Evolutionary conservation across 2,888 invertebrate species (phyloP).

Genomic region (Cryptocephalus moraei): DNA sequence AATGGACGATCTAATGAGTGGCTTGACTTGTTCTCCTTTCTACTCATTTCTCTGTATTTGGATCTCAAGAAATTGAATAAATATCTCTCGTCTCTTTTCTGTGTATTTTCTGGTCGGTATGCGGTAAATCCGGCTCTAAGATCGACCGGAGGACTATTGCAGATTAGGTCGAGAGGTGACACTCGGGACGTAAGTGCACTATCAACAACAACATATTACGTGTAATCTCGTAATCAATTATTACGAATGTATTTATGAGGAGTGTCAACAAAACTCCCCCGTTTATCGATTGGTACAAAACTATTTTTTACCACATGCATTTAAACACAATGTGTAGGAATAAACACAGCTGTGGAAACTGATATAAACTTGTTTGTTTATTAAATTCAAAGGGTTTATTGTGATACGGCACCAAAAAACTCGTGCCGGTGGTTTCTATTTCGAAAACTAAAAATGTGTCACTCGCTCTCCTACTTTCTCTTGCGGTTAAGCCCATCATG

Average conservation of each 20-base stretch:
- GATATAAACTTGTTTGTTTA: constrained; percentile 12
- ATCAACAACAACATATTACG: background rate
- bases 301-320: constrained; percentile 12
- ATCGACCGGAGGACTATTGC: too few relatives aligned
- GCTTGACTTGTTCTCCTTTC: too few relatives aligned
- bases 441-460: too few relatives aligned
- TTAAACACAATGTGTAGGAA: constrained; percentile 10
- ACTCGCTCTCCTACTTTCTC: too few relatives aligned
- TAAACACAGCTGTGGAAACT: constrained; percentile 16
- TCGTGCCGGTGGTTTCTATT: background rate
- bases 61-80: too few relatives aligned
- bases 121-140: too few relatives aligned
- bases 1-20: too few relatives aligned
- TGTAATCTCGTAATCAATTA: background rate
- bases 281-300: background rate
- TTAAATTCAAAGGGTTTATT: constrained; percentile 13
- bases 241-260: background rate
- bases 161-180: background rate
- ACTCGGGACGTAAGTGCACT: background rate
- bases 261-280: background rate
- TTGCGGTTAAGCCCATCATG: too few relatives aligned
- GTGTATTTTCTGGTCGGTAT: too few relatives aligned
- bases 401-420: background rate
- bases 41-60: too few relatives aligned
- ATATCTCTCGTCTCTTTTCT: too few relatives aligned